A percentile compares a stretch with the other conserved stretches of the same genome.
Evolutionary conservation across 2,888 invertebrate genomes (phyloP).

Genomic region (Macaria liturata): DNA sequence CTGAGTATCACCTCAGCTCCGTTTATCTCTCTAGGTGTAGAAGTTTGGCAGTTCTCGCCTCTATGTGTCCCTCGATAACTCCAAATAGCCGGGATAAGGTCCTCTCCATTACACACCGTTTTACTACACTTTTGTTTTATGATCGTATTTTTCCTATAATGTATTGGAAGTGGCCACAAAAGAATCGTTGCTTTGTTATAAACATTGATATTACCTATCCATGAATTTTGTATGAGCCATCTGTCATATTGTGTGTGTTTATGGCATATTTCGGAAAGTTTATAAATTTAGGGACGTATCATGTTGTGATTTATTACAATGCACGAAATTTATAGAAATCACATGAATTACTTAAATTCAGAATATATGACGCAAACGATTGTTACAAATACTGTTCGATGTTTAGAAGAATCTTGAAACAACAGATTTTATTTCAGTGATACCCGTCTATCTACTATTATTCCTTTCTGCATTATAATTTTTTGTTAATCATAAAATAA

Average conservation of each 20-base stretch:
- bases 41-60: constrained; percentile 48
- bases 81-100: constrained; percentile 62
- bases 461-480: no score
- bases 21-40: constrained; percentile 23
- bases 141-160: constrained; percentile 68
- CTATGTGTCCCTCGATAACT: constrained; percentile 66
- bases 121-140: constrained; percentile 75
- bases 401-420: no score
- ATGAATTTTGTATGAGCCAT: constrained; percentile 23
- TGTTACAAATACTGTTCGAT: no score
- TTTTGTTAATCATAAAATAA: no score
- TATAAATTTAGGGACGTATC: no score
- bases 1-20: constrained; percentile 2
- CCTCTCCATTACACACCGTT: constrained; percentile 67
- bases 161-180: constrained; percentile 65
- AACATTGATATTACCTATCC: constrained; percentile 37
- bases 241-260: constrained; percentile 6
- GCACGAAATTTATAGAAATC: no score
- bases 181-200: constrained; percentile 45
- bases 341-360: no score
- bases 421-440: no score
- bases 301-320: no score
- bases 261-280: constrained; percentile 5
- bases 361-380: no score
- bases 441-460: no score